Evolutionary conservation across 2,113 vertebrate species (phyloP).

Genomic region (Podiceps cristatus): DNA sequence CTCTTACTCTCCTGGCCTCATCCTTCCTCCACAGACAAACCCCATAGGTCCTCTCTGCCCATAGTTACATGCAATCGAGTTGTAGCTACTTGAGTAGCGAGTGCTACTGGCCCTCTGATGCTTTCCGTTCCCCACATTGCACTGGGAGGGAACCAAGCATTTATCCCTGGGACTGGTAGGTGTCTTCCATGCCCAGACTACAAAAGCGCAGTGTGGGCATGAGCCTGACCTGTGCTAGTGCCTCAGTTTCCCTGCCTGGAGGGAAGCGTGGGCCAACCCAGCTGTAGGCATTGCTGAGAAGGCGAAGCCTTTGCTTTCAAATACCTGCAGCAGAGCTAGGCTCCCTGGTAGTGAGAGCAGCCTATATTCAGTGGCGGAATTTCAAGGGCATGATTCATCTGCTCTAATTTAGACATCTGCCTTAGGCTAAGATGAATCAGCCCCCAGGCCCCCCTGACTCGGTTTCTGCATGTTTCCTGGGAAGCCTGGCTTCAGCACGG

Average conservation of each 20-base stretch:
- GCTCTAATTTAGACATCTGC: background rate
- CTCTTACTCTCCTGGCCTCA: background rate
- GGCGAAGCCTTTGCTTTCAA: background rate
- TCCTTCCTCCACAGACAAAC: background rate
- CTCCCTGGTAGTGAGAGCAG: background rate
- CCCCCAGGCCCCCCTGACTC: fast-evolving
- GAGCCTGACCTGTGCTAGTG: background rate
- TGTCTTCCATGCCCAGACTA: background rate
- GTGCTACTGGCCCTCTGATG: background rate
- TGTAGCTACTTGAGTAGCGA: background rate
- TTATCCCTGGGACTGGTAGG: background rate
- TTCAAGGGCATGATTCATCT: background rate
- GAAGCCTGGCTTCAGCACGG: background rate
- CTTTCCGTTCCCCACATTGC: background rate
- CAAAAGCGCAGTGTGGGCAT: background rate
- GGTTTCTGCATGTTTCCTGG: background rate
- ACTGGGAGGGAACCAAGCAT: background rate
- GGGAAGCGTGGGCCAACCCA: background rate
- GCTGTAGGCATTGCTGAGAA: background rate
- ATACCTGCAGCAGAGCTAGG: background rate
- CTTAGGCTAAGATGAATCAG: background rate
- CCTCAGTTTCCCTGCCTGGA: background rate
- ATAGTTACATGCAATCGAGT: fast-evolving
- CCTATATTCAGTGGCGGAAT: background rate
- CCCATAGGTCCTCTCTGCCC: background rate